Evolutionary conservation across 2,113 vertebrate genomes (phyloP).

Genomic region (Mormyrus iriodes): DNA sequence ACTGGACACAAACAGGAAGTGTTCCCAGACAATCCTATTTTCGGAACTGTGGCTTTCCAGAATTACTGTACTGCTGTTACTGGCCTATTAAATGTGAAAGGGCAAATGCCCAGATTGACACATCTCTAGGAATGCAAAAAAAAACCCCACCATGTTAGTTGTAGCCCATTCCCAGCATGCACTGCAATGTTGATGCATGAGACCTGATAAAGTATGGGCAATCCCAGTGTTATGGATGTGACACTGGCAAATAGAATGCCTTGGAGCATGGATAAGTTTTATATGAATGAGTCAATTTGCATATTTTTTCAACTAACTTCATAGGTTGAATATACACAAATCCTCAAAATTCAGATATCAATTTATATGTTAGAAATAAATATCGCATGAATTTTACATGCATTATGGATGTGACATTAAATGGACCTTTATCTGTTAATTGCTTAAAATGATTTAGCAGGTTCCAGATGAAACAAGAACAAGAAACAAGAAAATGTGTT

Average conservation of each 20-base stretch:
- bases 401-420: neutral
- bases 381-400: neutral
- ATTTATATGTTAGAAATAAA: neutral
- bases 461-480: neutral
- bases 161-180: neutral
- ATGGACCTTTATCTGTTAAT: neutral
- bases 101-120: neutral
- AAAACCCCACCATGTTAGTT: neutral
- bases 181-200: neutral
- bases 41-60: neutral
- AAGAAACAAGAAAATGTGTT: too few relatives aligned
- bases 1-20: conserved; percentile 4
- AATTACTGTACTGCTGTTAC: neutral
- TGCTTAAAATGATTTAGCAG: neutral
- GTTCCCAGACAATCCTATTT: neutral
- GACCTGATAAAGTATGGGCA: neutral
- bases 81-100: neutral
- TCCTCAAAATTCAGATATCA: neutral
- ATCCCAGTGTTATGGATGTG: too few relatives aligned
- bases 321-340: too few relatives aligned
- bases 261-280: neutral
- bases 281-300: neutral
- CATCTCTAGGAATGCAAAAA: neutral
- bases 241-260: neutral
- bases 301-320: too few relatives aligned